Conservation (phyloP, 2,888 invertebrate genomes). For the Dyspetes luteomarginatus region DNA sequence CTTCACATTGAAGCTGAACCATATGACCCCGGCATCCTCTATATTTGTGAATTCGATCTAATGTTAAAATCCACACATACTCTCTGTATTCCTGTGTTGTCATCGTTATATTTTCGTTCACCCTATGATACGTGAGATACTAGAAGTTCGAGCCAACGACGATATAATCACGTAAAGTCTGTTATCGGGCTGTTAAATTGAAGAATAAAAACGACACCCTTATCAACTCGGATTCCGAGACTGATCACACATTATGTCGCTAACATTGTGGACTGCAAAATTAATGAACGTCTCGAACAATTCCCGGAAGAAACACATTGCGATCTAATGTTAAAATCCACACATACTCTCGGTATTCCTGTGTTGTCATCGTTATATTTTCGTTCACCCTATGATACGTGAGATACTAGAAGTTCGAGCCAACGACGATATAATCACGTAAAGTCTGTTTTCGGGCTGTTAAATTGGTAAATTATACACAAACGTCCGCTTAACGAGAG, state of each 20-base stretch:
- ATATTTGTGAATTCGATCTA: too few species aligned
- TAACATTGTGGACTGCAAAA: too few species aligned
- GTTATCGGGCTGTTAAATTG: slow-evolving; percentile 70
- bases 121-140: slow-evolving; percentile 3
- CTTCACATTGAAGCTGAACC: too few species aligned
- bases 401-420: slow-evolving; percentile 11
- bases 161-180: slow-evolving; percentile 57
- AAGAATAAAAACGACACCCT: too few species aligned
- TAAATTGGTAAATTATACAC: slow-evolving; percentile 74
- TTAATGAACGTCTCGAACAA: neutral
- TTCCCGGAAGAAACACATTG: too few species aligned
- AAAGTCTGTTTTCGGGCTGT: slow-evolving; percentile 64
- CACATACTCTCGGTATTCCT: neutral
- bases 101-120: slow-evolving; percentile 33
- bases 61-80: neutral
- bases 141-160: slow-evolving; percentile 39
- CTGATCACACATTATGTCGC: too few species aligned
- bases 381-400: slow-evolving; percentile 22
- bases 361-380: slow-evolving; percentile 12
- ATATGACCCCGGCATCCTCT: too few species aligned
- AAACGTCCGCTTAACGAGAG: slow-evolving; percentile 70
- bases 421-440: slow-evolving; percentile 56
- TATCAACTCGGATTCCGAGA: too few species aligned
- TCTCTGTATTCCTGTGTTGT: neutral
- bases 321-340: slow-evolving; percentile 1